Evolutionary conservation across 2,113 vertebrate genomes (phyloP).

Genomic region (Pseudonaja textilis): DNA sequence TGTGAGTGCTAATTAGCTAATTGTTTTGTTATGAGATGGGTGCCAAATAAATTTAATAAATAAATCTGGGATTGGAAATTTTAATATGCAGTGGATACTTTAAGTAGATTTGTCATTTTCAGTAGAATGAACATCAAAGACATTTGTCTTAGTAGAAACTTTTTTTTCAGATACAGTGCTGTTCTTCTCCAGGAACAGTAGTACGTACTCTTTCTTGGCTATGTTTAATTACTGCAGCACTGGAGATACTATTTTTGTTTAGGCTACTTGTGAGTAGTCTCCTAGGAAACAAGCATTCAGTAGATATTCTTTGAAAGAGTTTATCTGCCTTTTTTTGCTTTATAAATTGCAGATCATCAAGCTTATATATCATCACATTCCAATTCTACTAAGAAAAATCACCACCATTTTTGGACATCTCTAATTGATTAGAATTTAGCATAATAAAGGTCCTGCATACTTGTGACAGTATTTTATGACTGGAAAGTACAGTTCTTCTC

Average conservation of each 20-base stretch:
- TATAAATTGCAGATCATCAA: constrained; percentile 9
- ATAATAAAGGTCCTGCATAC: not conserved
- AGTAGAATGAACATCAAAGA: not conserved
- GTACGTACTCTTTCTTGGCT: constrained; percentile 9
- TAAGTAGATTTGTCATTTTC: not conserved
- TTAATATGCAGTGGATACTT: not conserved
- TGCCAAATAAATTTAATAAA: not conserved
- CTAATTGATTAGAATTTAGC: not conserved
- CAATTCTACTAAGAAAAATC: not conserved
- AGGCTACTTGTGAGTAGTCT: constrained; percentile 41
- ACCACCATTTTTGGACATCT: not conserved
- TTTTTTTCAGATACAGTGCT: constrained; percentile 1
- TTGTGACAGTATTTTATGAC: not conserved
- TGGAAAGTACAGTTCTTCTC: not conserved
- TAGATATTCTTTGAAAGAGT: constrained; percentile 3
- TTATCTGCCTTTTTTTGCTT: constrained; percentile 21
- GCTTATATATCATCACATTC: not conserved
- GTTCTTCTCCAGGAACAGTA: constrained; percentile 21
- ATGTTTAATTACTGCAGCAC: not conserved
- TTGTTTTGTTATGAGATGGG: not conserved
- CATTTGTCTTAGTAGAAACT: not conserved
- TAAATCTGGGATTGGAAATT: not conserved
- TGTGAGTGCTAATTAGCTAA: not conserved
- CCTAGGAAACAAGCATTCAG: constrained; percentile 40
- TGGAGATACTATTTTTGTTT: constrained; percentile 18